Base-by-base conservation (phyloP, 2,888 invertebrate species). In the Dermolepida albohirtum region DNA sequence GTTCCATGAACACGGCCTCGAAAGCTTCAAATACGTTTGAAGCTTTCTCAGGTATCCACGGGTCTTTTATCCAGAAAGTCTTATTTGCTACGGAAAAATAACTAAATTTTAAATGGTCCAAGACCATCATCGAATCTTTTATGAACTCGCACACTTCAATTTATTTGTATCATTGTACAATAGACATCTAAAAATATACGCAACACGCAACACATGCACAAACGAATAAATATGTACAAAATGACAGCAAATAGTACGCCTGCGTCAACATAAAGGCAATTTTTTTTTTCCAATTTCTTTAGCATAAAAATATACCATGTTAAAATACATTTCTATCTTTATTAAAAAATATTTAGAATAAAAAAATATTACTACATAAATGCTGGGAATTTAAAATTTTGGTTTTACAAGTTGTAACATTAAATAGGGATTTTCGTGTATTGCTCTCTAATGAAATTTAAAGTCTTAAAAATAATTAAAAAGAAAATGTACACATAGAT, bases 11-110 rank as follows among this genome's bases (percentile, higher is more conserved):
- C 82, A 80, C 92, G 89, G 90, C 90, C 89, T 89, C 92, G 94
- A 94, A 94, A 94, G 94, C 94, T 94, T 94, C 94, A 94, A 94
- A 92, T 89, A 88, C 86, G 89, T 89, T 93, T 93, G 93, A 94
- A 94, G 93, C 93, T 92, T 92, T 92, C 92, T 91, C 87, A 87
- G 89, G 89, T 88, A 89, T 88, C 88, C 89, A 89, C 88, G 88
- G 88, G 87, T 88, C 86, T 87, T 87, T 85, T 86, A 79, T 81
- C 80, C 81, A 80, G 76, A 79, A 77, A 79, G 82, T 83, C 80
- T 82, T 80, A 78, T 79, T 77, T 78, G 78, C 78, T 81, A 80
- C 80, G 80, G 79, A 78, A 76, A 78, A 78, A 80, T 80, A 82
- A 83, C 81, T 80, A 78, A 78, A 80, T 75, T 77, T 78, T 74